Evolutionary conservation across 2,797 vertebrate genomes (phyloP).

Genomic region (Protosalanx chinensis): DNA sequence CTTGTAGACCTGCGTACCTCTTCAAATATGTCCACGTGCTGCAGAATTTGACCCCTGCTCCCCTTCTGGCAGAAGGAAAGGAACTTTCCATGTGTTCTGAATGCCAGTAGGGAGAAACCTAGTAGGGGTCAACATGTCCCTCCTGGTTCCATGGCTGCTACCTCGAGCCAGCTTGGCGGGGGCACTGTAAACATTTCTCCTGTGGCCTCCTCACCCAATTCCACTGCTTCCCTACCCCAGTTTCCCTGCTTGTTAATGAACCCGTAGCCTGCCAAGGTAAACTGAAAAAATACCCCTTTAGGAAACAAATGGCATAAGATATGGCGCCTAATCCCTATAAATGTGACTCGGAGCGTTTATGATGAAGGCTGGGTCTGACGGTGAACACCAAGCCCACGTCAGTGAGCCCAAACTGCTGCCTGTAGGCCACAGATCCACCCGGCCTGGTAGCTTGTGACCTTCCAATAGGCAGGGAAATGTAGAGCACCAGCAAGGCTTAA

Average conservation of each 20-base stretch:
- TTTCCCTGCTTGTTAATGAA: conserved; percentile 28
- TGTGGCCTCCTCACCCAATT: conserved; percentile 24
- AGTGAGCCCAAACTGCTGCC: too few relatives aligned
- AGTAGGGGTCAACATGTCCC: conserved; percentile 55
- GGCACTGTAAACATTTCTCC: conserved; percentile 29
- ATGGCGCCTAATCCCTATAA: not conserved
- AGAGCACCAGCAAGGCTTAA: not conserved
- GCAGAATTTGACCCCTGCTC: conserved; percentile 53
- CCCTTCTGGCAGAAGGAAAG: conserved; percentile 56
- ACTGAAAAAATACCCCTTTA: not conserved
- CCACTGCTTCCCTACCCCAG: conserved; percentile 29
- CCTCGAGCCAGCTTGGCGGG: conserved; percentile 32
- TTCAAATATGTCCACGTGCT: conserved; percentile 51
- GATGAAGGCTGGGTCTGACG: not conserved
- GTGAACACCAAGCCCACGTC: not conserved
- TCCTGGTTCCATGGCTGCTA: conserved; percentile 42
- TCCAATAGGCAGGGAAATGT: not conserved
- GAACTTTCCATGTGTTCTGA: conserved; percentile 60
- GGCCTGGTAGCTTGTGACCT: not conserved
- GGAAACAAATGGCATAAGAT: not conserved
- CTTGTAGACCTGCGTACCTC: conserved; percentile 29
- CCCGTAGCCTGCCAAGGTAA: not conserved
- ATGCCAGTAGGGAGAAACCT: conserved; percentile 33
- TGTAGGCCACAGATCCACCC: too few relatives aligned
- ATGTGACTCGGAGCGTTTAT: not conserved